Evolutionary conservation across 2,797 vertebrate genomes (phyloP).

Genomic region (Tokudaia muenninki): DNA sequence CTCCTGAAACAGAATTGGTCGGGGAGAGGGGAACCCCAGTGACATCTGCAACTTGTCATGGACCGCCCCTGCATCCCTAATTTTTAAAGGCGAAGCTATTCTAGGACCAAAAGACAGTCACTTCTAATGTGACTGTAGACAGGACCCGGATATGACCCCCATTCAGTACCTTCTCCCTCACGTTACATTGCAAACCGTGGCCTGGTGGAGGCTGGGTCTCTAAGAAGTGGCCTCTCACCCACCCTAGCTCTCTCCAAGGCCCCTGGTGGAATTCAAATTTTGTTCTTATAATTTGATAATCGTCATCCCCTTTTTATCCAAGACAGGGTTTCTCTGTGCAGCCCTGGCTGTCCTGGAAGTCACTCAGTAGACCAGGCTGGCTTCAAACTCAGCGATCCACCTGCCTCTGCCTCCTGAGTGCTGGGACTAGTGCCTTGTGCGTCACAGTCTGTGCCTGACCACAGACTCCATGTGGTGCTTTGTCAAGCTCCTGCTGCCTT

Average conservation of each 20-base stretch:
- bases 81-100: background rate
- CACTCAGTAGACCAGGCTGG: background rate
- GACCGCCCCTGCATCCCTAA: background rate
- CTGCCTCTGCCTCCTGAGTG: background rate
- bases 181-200: background rate
- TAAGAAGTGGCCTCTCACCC: background rate
- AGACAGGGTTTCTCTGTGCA: background rate
- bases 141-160: background rate
- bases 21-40: background rate
- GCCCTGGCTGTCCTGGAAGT: background rate
- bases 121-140: background rate
- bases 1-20: background rate
- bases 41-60: background rate
- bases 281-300: background rate
- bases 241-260: background rate
- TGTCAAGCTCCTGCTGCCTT: background rate
- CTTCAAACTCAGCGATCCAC: background rate
- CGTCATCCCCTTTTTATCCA: background rate
- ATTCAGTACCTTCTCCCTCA: background rate
- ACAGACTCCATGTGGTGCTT: too few species aligned
- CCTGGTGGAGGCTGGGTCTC: background rate
- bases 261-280: background rate
- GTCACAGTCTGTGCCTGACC: background rate
- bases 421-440: background rate
- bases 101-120: background rate